Conservation (phyloP, 2,113 vertebrate genomes). For the Pelodiscus sinensis region DNA sequence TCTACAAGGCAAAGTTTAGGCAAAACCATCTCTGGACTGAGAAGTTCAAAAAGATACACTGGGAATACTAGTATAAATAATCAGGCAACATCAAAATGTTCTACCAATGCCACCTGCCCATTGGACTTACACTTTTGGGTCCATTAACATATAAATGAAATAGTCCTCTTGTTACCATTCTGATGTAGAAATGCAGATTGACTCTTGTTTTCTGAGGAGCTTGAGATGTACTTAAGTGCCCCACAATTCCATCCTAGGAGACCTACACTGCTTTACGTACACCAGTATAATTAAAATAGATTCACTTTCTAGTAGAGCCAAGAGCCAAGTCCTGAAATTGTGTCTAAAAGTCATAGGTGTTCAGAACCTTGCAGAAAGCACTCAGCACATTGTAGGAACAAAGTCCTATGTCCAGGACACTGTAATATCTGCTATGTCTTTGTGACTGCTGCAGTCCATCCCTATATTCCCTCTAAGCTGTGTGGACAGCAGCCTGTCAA, state of each 20-base stretch:
- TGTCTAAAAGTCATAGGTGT: not conserved
- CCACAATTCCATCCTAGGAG: not conserved
- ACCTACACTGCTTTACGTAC: not conserved
- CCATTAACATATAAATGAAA: not conserved
- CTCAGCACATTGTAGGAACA: not conserved
- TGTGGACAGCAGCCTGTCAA: too few relatives aligned
- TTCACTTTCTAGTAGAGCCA: not conserved
- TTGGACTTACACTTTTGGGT: fast-evolving
- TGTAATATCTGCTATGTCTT: not conserved
- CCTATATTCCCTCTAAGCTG: too few relatives aligned
- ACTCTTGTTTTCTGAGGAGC: not conserved
- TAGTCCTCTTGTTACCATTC: not conserved
- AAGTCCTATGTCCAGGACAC: not conserved
- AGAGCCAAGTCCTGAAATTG: not conserved
- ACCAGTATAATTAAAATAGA: not conserved
- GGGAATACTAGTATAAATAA: not conserved
- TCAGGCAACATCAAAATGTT: not conserved
- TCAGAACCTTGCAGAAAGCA: not conserved
- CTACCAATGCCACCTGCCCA: not conserved
- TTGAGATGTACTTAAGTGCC: not conserved
- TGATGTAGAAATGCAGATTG: not conserved
- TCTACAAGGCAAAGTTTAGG: not conserved
- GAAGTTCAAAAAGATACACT: not conserved
- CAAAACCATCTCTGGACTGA: not conserved
- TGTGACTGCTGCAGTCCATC: not conserved